Evolutionary conservation across 2,797 vertebrate genomes (phyloP).

Genomic region (Melanotaenia maccullochi): DNA sequence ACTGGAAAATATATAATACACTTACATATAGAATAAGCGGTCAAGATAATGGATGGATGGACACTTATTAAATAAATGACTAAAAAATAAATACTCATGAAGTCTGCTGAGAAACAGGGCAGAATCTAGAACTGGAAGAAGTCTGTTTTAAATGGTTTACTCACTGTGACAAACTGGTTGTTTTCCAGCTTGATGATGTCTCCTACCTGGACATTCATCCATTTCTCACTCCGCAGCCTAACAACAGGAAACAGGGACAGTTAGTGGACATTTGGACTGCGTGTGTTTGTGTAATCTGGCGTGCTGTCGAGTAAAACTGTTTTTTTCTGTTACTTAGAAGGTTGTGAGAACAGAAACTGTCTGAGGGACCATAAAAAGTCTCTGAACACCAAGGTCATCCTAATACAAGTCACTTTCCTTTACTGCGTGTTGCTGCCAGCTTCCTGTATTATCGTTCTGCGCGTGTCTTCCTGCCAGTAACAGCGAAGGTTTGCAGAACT

Average conservation of each 20-base stretch:
- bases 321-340: conserved; percentile 14
- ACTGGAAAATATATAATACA: no score
- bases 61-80: no score
- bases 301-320: neutral
- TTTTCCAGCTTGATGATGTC: conserved; percentile 81
- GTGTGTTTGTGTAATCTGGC: neutral
- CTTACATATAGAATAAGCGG: no score
- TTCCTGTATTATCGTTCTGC: conserved; percentile 35
- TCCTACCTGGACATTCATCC: conserved; percentile 96
- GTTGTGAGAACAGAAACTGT: conserved; percentile 13
- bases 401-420: conserved; percentile 30
- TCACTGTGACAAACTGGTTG: conserved; percentile 90
- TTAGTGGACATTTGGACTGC: conserved; percentile 7
- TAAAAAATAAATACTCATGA: no score
- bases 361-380: conserved; percentile 17
- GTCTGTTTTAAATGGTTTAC: conserved; percentile 37
- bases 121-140: no score
- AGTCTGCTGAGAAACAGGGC: no score
- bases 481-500: neutral
- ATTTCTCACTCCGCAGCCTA: conserved; percentile 90
- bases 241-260: conserved; percentile 19
- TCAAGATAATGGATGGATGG: no score
- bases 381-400: conserved; percentile 20
- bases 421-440: conserved; percentile 21
- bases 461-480: conserved; percentile 11